Base-by-base conservation (phyloP, 2,888 invertebrate genomes). In the Lumbricus terrestris region DNA sequence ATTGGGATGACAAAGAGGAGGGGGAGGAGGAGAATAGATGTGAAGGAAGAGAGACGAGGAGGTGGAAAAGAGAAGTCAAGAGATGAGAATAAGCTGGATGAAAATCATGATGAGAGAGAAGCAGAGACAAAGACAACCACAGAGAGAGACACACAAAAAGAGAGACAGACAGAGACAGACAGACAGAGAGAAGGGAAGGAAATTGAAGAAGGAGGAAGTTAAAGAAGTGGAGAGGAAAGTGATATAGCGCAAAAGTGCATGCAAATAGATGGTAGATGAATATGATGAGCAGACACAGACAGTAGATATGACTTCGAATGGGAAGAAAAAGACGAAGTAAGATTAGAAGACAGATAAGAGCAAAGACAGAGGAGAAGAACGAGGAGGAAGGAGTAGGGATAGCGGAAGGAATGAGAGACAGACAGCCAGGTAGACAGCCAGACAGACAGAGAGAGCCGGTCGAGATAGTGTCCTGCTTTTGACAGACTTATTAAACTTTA, bases 401-500 rank as follows among this genome's bases (percentile, higher is more conserved):
- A 69, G n/a, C 6, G n/a, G 6, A n/a, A 16, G 13, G 69, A n/a
- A n/a, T 5, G 69, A 69, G 69, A n/a, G n/a, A 69, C 2, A n/a
- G 29, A 11, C 29, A 11, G 69, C 29, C 11, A n/a, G n/a, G 8
- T 15, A 69, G 29, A n/a, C 4, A n/a, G 69, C 29, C 11, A n/a
- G n/a, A 11, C 8, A 69, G 29, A n/a, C 4, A n/a, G 8, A 11
- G 69, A 69, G 69, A 69, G 29, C n/a, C n/a, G 69, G 69, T n/a
- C 69, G 69, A 69, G 69, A n/a, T 13, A 69, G 69, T 69, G 69
- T 69, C 69, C 69, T 85, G 34, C 85, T 35, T 85, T 34, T 85
- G 85, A 85, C 37, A 37, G 85, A 85, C 37, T 85, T 85, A 85
- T 85, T 37, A 34, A 85, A 85, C 85, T 85, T 85, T 85, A 85